These are phyloP conservation scores for Heliothis virescens DNA, from an alignment of 1,140 invertebrate species.

Conservation along the genomic window DNA sequence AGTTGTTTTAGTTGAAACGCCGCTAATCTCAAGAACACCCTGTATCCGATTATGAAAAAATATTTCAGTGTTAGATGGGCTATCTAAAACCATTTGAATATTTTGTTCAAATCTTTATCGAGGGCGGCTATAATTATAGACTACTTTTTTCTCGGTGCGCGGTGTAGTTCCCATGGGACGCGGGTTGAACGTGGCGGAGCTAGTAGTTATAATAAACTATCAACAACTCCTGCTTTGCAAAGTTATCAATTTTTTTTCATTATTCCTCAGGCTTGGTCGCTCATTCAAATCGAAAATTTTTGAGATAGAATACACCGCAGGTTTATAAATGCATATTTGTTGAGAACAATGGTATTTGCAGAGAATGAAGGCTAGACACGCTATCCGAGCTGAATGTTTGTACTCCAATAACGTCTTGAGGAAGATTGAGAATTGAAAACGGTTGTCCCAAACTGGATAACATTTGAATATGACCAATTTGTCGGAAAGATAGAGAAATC, in stretches of 20 bases:
- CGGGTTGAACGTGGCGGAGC: too few relatives aligned
- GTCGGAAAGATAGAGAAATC: constrained; percentile 94
- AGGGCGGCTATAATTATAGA: too few relatives aligned
- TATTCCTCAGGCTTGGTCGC: too few relatives aligned
- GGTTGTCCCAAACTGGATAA: constrained; percentile 91
- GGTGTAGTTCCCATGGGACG: too few relatives aligned
- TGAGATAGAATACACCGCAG: constrained; percentile 97
- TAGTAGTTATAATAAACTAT: background rate
- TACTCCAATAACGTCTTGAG: constrained; percentile 95
- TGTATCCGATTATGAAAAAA: too few relatives aligned
- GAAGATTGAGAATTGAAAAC: constrained; percentile 95
- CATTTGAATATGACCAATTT: constrained; percentile 93
- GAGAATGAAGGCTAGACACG: constrained; percentile 92
- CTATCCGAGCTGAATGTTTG: constrained; percentile 92
- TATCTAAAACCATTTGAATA: too few relatives aligned
- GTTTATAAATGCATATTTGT: constrained; percentile 96
- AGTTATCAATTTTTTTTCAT: constrained; percentile 32
- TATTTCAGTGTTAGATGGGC: too few relatives aligned
- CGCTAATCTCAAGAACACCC: too few relatives aligned
- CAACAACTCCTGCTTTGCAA: background rate
- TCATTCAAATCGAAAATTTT: constrained; percentile 97
- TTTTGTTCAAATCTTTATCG: too few relatives aligned
- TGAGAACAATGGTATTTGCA: constrained; percentile 96
- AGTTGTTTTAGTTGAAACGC: too few relatives aligned
- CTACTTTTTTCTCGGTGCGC: too few relatives aligned